Conservation (phyloP, 2,797 vertebrate genomes). For the Menidia menidia region DNA sequence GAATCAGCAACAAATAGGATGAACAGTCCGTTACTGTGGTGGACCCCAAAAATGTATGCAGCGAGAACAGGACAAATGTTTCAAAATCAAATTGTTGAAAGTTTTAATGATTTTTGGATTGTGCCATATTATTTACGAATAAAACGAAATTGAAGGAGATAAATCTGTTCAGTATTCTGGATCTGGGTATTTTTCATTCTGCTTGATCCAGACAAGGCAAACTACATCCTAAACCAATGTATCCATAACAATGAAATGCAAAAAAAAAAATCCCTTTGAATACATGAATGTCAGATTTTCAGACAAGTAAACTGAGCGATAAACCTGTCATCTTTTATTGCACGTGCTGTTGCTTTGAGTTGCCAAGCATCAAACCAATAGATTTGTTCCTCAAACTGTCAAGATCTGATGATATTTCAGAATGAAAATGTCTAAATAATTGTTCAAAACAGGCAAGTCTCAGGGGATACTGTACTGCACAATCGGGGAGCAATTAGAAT, state of each 20-base stretch:
- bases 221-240: not conserved
- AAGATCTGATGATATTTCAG: not conserved
- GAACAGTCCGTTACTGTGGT: not conserved
- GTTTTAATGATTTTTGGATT: too few relatives aligned
- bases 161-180: not conserved
- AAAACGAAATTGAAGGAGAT: not conserved
- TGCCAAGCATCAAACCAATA: not conserved
- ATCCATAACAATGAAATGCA: not conserved
- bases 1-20: not conserved
- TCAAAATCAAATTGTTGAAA: not conserved
- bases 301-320: conserved; percentile 11
- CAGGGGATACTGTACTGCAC: conserved; percentile 28
- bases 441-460: conserved; percentile 21
- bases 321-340: conserved; percentile 1
- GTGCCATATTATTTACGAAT: not conserved
- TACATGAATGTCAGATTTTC: not conserved
- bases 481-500: conserved; percentile 43
- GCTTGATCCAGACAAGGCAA: not conserved
- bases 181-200: not conserved
- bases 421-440: conserved; percentile 20
- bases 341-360: not conserved
- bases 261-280: not conserved
- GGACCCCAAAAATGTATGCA: too few relatives aligned
- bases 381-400: conserved; percentile 12
- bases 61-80: not conserved